A percentile compares a stretch with the other conserved stretches of the same genome.
phyloP scores from a whole-genome alignment of 2,797 vertebrate species.

The Melanotaenia nigrans region DNA sequence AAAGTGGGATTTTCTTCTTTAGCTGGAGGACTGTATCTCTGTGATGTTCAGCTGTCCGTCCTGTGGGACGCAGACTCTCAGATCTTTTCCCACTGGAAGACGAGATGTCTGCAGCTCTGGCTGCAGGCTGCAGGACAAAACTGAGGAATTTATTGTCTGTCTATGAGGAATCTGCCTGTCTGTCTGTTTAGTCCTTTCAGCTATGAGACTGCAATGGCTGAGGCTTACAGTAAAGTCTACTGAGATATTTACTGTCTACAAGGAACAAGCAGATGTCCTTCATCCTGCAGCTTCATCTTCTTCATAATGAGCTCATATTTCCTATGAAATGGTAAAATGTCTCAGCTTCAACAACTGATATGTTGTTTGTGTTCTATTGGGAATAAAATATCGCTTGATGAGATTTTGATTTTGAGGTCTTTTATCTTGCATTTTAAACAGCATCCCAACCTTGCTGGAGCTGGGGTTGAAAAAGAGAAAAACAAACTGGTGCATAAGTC shows the following conservation, averaged over 20 bases:
- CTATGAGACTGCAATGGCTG: not conserved
- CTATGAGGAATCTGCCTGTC: conserved; percentile 9
- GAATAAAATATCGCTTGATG: too few species aligned
- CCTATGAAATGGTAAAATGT: too few species aligned
- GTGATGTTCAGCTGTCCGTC: conserved; percentile 37
- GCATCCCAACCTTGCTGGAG: too few species aligned
- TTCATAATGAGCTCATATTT: not conserved
- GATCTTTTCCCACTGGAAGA: conserved; percentile 34
- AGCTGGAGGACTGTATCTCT: conserved; percentile 19
- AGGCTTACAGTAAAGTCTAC: conserved; percentile 2
- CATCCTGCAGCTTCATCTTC: not conserved
- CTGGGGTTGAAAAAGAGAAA: too few species aligned
- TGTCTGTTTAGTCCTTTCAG: not conserved
- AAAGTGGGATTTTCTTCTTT: conserved; percentile 45
- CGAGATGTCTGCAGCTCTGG: conserved; percentile 14
- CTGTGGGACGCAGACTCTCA: conserved; percentile 20
- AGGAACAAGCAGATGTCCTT: not conserved
- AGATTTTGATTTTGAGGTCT: too few species aligned
- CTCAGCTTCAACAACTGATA: too few species aligned
- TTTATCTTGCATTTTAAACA: too few species aligned
- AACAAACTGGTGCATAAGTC: too few species aligned
- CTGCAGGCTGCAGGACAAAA: conserved; percentile 7
- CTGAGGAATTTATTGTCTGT: conserved; percentile 27
- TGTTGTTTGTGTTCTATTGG: too few species aligned
- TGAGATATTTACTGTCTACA: conserved; percentile 6